Base-by-base conservation (phyloP, 2,888 invertebrate genomes). In the Allacma fusca region DNA sequence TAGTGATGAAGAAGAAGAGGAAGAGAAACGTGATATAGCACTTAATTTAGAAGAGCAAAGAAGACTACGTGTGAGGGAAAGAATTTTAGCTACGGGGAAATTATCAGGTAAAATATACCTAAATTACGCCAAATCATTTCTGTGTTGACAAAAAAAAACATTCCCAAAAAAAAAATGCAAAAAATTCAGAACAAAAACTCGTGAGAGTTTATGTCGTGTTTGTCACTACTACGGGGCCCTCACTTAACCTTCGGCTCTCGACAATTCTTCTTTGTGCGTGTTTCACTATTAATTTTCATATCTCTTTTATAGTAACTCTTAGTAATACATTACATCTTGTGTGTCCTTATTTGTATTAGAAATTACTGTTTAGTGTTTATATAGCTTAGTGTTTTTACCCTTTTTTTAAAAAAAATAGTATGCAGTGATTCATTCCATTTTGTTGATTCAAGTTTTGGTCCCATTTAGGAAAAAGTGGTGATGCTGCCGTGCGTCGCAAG, bases 11-110 rank as follows among this genome's bases (percentile, higher is more conserved):
- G 77, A 85, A 75, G 80, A 81, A 78, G 83, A 84, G 71, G 83
- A 84, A 77, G 80, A 84, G 71, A 84, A 85, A 78, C 79, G 76
- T 80, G 82, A 78, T 19, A 76, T 23, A 65, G 78, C 69, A 28
- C 69, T 69, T 28, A 75, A 76, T 23, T 62, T 34, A 23, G 83
- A 83, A 68, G 26, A 43, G 24, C 76, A 78, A 34, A 67, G 82
- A 67, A 74, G 83, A 34, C 75, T 78, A 62, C 67, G 74, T 7
- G 82, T 82, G 5, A 62, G 82, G 23, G 74, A 81, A 23, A 75
- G 72, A 43, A 83, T 83, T 19, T 78, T 83, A 24, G 12, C 79
- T 44, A 83, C 83, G 24, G 83, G 83, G 67, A 83, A 82, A 77
- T 70, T 83, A 77, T 83, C 83, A 79, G 81, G 76, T 76, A 76